phyloP scores from a whole-genome alignment of 2,888 invertebrate species.

The Lasioglossum calceatum region DNA sequence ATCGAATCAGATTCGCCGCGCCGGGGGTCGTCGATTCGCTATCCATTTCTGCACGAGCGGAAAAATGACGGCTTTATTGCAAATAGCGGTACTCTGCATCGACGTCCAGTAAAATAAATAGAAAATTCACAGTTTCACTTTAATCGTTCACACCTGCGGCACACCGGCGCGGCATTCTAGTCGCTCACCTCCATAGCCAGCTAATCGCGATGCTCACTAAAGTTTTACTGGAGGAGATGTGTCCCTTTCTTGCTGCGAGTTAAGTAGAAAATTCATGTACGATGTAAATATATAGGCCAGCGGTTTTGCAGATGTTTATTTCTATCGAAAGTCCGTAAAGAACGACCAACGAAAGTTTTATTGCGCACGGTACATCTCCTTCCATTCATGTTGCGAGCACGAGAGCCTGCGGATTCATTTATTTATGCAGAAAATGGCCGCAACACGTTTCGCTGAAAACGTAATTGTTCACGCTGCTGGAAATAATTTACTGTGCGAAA shows the following conservation, averaged over 20 bases:
- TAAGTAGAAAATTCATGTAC: conserved; percentile 30
- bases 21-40: not conserved
- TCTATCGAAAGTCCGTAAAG: conserved; percentile 13
- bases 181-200: conserved; percentile 13
- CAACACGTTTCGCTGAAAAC: not conserved
- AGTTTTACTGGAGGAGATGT: conserved; percentile 16
- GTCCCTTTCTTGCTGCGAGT: conserved; percentile 16
- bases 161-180: not conserved
- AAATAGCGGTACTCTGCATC: not conserved
- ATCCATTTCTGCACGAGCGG: not conserved
- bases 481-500: conserved; percentile 5
- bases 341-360: conserved; percentile 16
- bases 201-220: conserved; percentile 4
- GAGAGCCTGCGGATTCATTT: not conserved
- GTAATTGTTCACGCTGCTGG: not conserved
- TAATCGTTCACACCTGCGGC: conserved; percentile 39
- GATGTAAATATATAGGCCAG: conserved; percentile 24
- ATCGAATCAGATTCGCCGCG: not conserved
- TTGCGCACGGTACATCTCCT: not conserved
- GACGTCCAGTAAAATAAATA: conserved; percentile 7
- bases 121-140: conserved; percentile 31
- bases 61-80: not conserved
- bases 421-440: not conserved
- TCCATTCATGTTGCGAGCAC: not conserved
- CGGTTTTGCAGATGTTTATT: conserved; percentile 34